Percentiles rank a stretch among this genome's conserved stretches.
These are phyloP conservation scores for Plestiodon gilberti DNA, from an alignment of 2,113 vertebrate species.

Conservation along the genomic window DNA sequence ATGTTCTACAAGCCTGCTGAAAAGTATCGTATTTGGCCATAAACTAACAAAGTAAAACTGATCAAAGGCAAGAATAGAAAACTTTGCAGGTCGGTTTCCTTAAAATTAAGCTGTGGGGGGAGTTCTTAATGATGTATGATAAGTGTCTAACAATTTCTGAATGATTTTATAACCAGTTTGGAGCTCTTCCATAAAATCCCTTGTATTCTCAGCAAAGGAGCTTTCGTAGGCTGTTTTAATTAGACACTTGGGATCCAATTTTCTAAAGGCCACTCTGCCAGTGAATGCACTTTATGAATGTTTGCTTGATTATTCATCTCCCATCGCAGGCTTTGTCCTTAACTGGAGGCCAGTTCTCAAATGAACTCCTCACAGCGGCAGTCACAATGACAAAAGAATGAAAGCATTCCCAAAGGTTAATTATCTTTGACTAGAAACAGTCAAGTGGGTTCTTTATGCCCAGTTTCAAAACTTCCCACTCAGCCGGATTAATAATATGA, in stretches of 20 bases:
- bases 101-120: constrained; percentile 16
- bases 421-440: constrained; percentile 32
- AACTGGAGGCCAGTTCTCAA: background rate
- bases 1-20: background rate
- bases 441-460: background rate
- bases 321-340: background rate
- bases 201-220: background rate
- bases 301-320: constrained; percentile 32
- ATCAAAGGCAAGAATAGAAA: background rate
- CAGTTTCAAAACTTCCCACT: constrained; percentile 18
- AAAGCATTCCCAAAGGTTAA: constrained; percentile 40
- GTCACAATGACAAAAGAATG: constrained; percentile 39
- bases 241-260: constrained; percentile 27
- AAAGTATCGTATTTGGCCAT: background rate
- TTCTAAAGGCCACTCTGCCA: constrained; percentile 22
- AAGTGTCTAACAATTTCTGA: constrained; percentile 26
- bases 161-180: constrained; percentile 15
- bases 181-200: constrained; percentile 27
- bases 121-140: constrained; percentile 25
- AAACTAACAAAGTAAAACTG: background rate
- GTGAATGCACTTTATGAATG: background rate
- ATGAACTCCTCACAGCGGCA: constrained; percentile 16
- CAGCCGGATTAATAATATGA: background rate
- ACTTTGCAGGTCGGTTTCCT: background rate
- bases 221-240: constrained; percentile 47